phyloP scores from a whole-genome alignment of 1,140 invertebrate species.

The Cherax destructor region DNA sequence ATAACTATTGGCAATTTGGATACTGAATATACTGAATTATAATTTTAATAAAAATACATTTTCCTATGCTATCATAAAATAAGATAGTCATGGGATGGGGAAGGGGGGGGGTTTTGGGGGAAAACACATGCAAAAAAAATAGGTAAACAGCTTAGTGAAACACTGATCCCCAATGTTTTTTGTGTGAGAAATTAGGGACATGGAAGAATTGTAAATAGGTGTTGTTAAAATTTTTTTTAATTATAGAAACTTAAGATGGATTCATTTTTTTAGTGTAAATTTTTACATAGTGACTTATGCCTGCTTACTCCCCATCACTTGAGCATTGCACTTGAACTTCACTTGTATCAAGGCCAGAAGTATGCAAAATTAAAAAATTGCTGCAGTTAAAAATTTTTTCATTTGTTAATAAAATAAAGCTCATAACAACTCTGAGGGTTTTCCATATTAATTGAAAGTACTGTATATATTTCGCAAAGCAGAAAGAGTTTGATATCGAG shows the following conservation, averaged over 20 bases:
- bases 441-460: neutral
- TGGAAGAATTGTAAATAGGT: constrained; percentile 12
- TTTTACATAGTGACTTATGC: neutral
- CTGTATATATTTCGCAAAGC: neutral
- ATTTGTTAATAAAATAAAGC: neutral
- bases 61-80: no score
- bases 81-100: no score
- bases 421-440: neutral
- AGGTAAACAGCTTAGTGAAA: no score
- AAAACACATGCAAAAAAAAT: no score
- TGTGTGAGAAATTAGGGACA: no score
- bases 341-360: neutral
- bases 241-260: neutral
- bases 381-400: neutral
- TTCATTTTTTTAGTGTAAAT: neutral
- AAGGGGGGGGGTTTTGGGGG: no score
- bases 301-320: neutral
- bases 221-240: constrained; percentile 3
- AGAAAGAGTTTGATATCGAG: neutral
- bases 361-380: neutral
- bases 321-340: neutral
- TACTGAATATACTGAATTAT: no score
- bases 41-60: no score
- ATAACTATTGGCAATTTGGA: no score
- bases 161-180: no score